These are phyloP conservation scores for Gymnopithys bicolor DNA, from an alignment of 2,797 vertebrate genomes.

Conservation along the genomic window DNA sequence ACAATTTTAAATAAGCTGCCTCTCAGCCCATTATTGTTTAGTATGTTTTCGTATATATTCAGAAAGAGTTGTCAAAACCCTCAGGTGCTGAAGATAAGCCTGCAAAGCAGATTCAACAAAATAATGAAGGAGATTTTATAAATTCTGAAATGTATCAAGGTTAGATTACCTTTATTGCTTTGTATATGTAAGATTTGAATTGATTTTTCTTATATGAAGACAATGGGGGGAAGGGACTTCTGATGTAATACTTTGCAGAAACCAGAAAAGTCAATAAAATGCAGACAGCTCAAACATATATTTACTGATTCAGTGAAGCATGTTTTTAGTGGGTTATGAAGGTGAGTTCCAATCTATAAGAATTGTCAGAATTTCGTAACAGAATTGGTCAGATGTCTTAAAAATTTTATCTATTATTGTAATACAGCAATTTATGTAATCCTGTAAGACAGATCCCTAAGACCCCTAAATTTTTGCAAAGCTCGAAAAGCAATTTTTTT, in stretches of 20 bases:
- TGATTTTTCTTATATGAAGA: conserved; percentile 65
- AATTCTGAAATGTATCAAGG: conserved; percentile 27
- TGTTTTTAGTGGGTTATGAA: not conserved
- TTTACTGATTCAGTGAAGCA: conserved; percentile 23
- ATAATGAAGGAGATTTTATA: not conserved
- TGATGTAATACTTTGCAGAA: conserved; percentile 50
- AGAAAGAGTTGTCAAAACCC: conserved; percentile 44
- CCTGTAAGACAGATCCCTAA: not conserved
- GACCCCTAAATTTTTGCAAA: not conserved
- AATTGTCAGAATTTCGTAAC: not conserved
- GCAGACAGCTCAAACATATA: conserved; percentile 50
- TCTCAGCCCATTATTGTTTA: conserved; percentile 2
- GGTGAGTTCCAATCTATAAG: not conserved
- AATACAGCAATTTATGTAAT: not conserved
- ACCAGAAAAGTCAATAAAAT: conserved; percentile 57
- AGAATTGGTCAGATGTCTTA: not conserved
- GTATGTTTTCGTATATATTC: conserved; percentile 2
- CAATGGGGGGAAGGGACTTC: conserved; percentile 36
- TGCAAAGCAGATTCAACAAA: conserved; percentile 31
- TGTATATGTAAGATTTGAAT: conserved; percentile 56
- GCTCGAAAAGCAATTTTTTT: not conserved
- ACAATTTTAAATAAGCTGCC: not conserved
- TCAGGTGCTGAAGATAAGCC: conserved; percentile 9
- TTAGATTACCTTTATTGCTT: conserved; percentile 49
- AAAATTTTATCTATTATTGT: not conserved